phyloP scores from a whole-genome alignment of 1,140 invertebrate genomes.

The Meloidogyne floridensis region DNA sequence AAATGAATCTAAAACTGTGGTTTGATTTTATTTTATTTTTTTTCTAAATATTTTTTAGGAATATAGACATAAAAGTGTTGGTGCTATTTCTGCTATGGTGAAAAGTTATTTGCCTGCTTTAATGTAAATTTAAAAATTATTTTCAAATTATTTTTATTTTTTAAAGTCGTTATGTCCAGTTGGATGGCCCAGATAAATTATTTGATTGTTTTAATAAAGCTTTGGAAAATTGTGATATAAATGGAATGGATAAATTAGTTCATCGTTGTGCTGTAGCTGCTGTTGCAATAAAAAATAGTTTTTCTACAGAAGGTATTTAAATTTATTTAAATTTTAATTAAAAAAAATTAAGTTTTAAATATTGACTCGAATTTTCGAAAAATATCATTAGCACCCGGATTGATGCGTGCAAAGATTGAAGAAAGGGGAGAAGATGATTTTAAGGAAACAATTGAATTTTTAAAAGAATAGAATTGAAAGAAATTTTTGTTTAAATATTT shows the following conservation, averaged over 20 bases:
- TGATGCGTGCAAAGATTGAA: slow-evolving; percentile 14
- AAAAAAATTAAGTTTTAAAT: slow-evolving; percentile 16
- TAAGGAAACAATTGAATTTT: slow-evolving; percentile 31
- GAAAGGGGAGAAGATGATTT: slow-evolving; percentile 4
- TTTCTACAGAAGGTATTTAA: background rate
- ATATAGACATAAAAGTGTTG: slow-evolving; percentile 30
- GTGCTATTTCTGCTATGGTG: slow-evolving; percentile 28
- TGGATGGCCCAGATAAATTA: slow-evolving; percentile 15
- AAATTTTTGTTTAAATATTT: background rate
- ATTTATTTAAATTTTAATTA: background rate
- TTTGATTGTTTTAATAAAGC: slow-evolving; percentile 18
- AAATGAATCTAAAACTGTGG: slow-evolving; percentile 1
- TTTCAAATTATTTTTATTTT: background rate
- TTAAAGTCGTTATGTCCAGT: slow-evolving; percentile 26
- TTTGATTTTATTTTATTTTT: background rate
- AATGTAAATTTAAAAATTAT: background rate
- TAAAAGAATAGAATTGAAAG: slow-evolving; percentile 17
- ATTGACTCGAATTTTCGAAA: slow-evolving; percentile 15
- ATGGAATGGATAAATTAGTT: slow-evolving; percentile 12
- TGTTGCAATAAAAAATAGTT: slow-evolving; percentile 28
- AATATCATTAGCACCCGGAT: slow-evolving; percentile 12
- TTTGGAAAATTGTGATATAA: background rate
- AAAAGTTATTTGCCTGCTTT: slow-evolving; percentile 27
- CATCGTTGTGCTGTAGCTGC: slow-evolving; percentile 31
- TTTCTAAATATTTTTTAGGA: slow-evolving; percentile 15